These are phyloP conservation scores for Leucophenga montana DNA, from an alignment of 2,888 invertebrate species.

Conservation along the genomic window DNA sequence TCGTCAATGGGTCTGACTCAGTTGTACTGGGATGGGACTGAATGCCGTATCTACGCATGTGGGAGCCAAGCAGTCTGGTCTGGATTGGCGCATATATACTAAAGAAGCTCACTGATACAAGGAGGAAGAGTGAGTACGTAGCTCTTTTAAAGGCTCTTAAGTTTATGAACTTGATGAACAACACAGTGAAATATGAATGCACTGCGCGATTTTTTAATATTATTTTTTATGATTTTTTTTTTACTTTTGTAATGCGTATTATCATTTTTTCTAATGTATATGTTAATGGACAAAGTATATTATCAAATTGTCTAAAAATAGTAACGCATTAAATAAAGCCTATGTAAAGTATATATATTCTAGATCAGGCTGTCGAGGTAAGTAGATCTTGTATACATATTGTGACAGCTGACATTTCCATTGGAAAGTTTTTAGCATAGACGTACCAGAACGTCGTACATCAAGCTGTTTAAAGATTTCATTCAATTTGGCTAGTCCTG, in stretches of 20 bases:
- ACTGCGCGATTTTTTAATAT: background rate
- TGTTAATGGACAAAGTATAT: too few species aligned
- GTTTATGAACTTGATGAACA: constrained; percentile 36
- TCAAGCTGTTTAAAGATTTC: too few species aligned
- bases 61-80: constrained; percentile 19
- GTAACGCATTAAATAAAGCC: too few species aligned
- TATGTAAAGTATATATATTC: too few species aligned
- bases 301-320: too few species aligned
- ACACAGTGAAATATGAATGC: background rate
- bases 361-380: too few species aligned
- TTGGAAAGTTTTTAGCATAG: too few species aligned
- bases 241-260: background rate
- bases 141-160: constrained; percentile 12
- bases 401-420: too few species aligned
- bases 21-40: constrained; percentile 29
- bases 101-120: background rate
- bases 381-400: too few species aligned
- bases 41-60: constrained; percentile 7
- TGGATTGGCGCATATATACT: background rate
- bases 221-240: background rate
- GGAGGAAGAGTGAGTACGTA: background rate
- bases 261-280: too few species aligned
- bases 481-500: too few species aligned
- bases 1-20: constrained; percentile 58
- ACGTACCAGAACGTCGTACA: too few species aligned